Conservation (phyloP, 2,888 invertebrate genomes). For the Epistrophella euchroma region DNA sequence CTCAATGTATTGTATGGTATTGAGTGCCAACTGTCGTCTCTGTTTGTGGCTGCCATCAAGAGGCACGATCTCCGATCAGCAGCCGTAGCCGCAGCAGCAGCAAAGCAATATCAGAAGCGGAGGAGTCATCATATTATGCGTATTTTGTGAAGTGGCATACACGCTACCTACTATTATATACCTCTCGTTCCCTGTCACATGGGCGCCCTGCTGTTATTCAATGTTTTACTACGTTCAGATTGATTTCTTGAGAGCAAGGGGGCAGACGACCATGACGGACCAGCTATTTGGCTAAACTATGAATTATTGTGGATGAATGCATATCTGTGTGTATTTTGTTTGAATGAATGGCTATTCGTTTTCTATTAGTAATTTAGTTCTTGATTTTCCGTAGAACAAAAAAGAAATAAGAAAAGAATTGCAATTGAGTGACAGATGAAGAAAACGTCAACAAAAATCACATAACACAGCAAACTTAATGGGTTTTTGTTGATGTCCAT, state of each 20-base stretch:
- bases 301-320: slow-evolving; percentile 47
- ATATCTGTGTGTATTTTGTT: slow-evolving; percentile 44
- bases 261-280: slow-evolving; percentile 50
- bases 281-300: slow-evolving; percentile 42
- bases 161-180: slow-evolving; percentile 41
- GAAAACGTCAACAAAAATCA: slow-evolving; percentile 2
- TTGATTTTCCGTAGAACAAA: slow-evolving; percentile 44
- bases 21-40: slow-evolving; percentile 72
- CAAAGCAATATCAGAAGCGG: slow-evolving; percentile 52
- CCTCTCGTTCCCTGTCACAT: slow-evolving; percentile 6
- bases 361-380: slow-evolving; percentile 51
- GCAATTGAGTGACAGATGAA: neutral
- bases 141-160: slow-evolving; percentile 29
- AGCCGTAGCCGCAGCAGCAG: slow-evolving; percentile 33
- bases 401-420: neutral
- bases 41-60: slow-evolving; percentile 70
- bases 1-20: slow-evolving; percentile 68
- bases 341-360: slow-evolving; percentile 61
- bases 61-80: slow-evolving; percentile 62
- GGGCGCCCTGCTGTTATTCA: slow-evolving; percentile 60
- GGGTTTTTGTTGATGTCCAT: neutral
- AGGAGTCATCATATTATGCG: slow-evolving; percentile 70
- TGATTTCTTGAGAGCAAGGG: slow-evolving; percentile 53
- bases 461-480: slow-evolving; percentile 3
- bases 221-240: slow-evolving; percentile 70